Conservation (phyloP, 2,888 invertebrate species). For the Lypha dubia region DNA sequence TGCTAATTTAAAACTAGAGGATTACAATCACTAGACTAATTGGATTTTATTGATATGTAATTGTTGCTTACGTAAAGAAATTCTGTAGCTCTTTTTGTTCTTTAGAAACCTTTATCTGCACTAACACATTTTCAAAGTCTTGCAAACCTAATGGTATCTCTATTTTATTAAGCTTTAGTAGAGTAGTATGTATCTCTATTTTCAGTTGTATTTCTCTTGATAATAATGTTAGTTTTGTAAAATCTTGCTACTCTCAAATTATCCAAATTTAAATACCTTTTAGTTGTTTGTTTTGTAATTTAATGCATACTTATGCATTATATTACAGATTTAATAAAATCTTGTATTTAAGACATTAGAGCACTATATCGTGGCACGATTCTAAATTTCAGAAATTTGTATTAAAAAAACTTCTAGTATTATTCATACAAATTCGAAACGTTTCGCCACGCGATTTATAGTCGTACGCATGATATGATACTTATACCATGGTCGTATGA, state of each 20-base stretch:
- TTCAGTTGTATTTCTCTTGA: background rate
- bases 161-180: slow-evolving; percentile 51
- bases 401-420: background rate
- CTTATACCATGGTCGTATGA: too few species aligned
- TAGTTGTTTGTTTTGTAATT: background rate
- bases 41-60: background rate
- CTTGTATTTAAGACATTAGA: background rate
- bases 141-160: slow-evolving; percentile 11
- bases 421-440: too few species aligned
- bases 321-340: background rate
- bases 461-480: too few species aligned
- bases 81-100: slow-evolving; percentile 31
- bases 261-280: slow-evolving; percentile 10
- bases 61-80: slow-evolving; percentile 32
- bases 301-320: background rate
- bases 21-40: slow-evolving; percentile 80
- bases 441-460: too few species aligned
- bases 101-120: slow-evolving; percentile 19
- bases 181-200: background rate
- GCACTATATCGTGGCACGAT: background rate
- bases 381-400: background rate
- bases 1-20: slow-evolving; percentile 80
- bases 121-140: slow-evolving; percentile 6
- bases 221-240: slow-evolving; percentile 11
- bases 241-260: slow-evolving; percentile 1